These are phyloP conservation scores for Callinectes sapidus DNA, from an alignment of 2,888 invertebrate genomes.

Conservation along the genomic window DNA sequence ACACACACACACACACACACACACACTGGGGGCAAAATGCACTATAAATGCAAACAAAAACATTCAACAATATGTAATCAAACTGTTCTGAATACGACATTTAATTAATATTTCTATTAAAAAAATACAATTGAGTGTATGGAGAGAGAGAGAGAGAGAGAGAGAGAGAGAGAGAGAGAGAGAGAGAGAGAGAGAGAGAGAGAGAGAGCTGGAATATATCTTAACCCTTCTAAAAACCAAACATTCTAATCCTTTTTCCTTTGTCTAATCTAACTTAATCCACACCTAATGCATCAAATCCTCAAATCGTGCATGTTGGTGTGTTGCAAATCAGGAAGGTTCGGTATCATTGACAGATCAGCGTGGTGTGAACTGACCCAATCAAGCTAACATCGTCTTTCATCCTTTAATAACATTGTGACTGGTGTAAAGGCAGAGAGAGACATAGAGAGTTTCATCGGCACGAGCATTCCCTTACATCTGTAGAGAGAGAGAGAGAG, in stretches of 20 bases:
- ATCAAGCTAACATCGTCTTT: constrained; percentile 6
- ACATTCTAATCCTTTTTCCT: neutral
- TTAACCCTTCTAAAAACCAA: neutral
- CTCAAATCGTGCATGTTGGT: neutral
- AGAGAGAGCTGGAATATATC: neutral
- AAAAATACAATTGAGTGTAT: neutral
- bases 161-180: neutral
- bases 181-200: neutral
- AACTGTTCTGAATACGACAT: neutral
- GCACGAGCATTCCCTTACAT: neutral
- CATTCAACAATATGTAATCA: neutral
- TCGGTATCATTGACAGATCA: neutral
- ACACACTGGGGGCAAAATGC: neutral
- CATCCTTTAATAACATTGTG: neutral
- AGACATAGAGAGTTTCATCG: neutral
- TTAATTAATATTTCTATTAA: neutral
- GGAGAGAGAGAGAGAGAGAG: neutral
- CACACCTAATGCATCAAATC: neutral
- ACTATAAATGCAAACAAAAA: neutral
- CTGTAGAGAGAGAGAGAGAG: neutral
- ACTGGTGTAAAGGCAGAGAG: neutral
- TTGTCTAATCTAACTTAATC: no score
- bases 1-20: constrained; percentile 1
- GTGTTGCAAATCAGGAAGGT: neutral
- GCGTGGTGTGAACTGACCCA: neutral